Evolutionary conservation across 2,888 invertebrate genomes (phyloP).

Genomic region (Epistrophe eligans): DNA sequence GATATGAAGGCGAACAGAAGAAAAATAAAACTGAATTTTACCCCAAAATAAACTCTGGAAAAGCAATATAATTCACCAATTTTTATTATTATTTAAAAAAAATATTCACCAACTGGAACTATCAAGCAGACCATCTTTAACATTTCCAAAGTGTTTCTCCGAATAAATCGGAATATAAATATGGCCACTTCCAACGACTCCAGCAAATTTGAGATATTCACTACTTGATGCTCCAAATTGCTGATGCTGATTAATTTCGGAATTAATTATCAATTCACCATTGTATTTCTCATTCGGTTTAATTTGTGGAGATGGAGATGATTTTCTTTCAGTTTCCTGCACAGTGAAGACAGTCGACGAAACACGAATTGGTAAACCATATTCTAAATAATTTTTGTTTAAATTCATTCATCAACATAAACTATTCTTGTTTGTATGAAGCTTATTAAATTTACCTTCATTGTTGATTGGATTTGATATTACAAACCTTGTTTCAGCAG

Average conservation of each 20-base stretch:
- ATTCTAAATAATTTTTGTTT: constrained; percentile 19
- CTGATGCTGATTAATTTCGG: neutral
- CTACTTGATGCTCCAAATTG: neutral
- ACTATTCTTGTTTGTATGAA: neutral
- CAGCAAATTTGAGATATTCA: constrained; percentile 41
- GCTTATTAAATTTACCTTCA: neutral
- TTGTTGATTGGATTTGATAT: neutral
- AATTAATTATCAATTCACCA: constrained; percentile 17
- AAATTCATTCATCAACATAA: neutral
- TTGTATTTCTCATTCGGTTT: neutral
- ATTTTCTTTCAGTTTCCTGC: constrained; percentile 1
- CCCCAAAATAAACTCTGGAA: too few relatives aligned
- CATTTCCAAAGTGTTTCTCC: neutral
- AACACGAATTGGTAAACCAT: constrained; percentile 30
- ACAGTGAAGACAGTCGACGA: constrained; percentile 41
- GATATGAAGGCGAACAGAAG: too few relatives aligned
- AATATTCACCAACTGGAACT: neutral
- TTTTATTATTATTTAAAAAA: too few relatives aligned
- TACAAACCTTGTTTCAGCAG: neutral
- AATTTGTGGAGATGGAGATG: neutral
- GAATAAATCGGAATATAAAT: constrained; percentile 46
- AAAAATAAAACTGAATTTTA: too few relatives aligned
- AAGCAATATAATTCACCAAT: too few relatives aligned
- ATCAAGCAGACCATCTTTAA: constrained; percentile 24
- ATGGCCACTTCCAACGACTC: constrained; percentile 49